phyloP scores from a whole-genome alignment of 2,113 vertebrate genomes.

The Lophius piscatorius region DNA sequence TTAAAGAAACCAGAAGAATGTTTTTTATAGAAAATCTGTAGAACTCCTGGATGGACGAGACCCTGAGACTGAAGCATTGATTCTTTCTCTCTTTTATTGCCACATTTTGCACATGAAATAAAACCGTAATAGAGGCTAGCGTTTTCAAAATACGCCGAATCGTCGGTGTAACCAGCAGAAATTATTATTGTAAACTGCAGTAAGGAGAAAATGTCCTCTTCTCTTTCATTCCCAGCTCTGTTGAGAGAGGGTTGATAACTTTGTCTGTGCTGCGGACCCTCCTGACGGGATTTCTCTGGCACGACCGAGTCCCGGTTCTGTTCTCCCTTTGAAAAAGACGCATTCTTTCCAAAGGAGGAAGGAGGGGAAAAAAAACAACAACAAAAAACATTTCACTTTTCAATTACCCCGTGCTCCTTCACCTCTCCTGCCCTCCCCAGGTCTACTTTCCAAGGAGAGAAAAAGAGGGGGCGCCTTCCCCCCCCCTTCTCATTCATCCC shows the following conservation, averaged over 20 bases:
- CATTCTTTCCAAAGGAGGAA: conserved; percentile 69
- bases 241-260: conserved; percentile 36
- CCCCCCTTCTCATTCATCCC: conserved; percentile 89
- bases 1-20: too few relatives aligned
- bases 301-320: conserved; percentile 60
- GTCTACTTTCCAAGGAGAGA: conserved; percentile 73
- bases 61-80: too few relatives aligned
- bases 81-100: too few relatives aligned
- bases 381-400: conserved; percentile 81
- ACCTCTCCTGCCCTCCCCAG: conserved; percentile 68
- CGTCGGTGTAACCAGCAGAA: conserved; percentile 9
- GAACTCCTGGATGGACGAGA: too few relatives aligned
- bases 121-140: background rate
- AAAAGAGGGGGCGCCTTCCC: conserved; percentile 76
- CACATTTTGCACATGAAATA: too few relatives aligned
- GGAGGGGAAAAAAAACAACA: conserved; percentile 57
- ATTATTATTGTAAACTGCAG: conserved; percentile 46
- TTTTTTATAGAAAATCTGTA: too few relatives aligned
- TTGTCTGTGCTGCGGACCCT: conserved; percentile 39
- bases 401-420: conserved; percentile 81
- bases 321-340: conserved; percentile 73
- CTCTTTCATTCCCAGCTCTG: background rate
- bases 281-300: conserved; percentile 51
- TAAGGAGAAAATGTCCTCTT: conserved; percentile 33
- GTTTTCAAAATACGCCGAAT: conserved; percentile 18